phyloP scores from a whole-genome alignment of 2,888 invertebrate genomes.

The Diogma glabrata region DNA sequence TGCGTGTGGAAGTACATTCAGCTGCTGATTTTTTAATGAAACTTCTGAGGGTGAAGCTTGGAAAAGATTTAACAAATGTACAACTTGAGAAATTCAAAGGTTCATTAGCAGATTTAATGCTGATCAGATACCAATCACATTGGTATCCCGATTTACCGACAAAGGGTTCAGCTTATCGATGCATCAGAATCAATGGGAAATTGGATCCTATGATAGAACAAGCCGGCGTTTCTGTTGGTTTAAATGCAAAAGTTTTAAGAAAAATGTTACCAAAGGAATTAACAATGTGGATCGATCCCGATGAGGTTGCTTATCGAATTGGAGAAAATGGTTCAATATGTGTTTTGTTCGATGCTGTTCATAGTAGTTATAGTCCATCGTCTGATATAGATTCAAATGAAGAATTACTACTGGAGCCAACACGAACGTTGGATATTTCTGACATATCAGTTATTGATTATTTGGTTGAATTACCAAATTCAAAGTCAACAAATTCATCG shows the following conservation, averaged over 20 bases:
- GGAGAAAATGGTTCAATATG: slow-evolving; percentile 53
- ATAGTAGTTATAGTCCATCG: slow-evolving; percentile 16
- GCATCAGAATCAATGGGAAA: slow-evolving; percentile 58
- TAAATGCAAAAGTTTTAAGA: slow-evolving; percentile 45
- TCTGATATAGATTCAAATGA: slow-evolving; percentile 15
- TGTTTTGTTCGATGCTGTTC: slow-evolving; percentile 37
- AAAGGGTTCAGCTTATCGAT: slow-evolving; percentile 56
- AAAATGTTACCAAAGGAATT: slow-evolving; percentile 50
- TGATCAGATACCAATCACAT: slow-evolving; percentile 47
- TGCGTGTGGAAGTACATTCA: slow-evolving; percentile 36
- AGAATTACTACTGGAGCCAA: slow-evolving; percentile 13
- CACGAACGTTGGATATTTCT: slow-evolving; percentile 12
- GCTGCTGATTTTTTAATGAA: slow-evolving; percentile 41
- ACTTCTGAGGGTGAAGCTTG: slow-evolving; percentile 34
- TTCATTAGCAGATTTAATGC: slow-evolving; percentile 36
- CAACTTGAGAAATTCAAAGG: slow-evolving; percentile 38
- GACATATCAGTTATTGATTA: slow-evolving; percentile 7
- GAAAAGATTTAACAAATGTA: slow-evolving; percentile 16
- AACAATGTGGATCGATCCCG: slow-evolving; percentile 67
- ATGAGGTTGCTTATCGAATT: slow-evolving; percentile 55
- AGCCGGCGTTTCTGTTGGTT: slow-evolving; percentile 51
- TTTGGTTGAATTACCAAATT: not conserved
- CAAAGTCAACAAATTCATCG: slow-evolving; percentile 8
- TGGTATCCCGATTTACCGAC: slow-evolving; percentile 63
- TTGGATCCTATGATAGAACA: slow-evolving; percentile 54